Base-by-base conservation (phyloP, 2,888 invertebrate genomes). In the Seira sanloemensis region DNA sequence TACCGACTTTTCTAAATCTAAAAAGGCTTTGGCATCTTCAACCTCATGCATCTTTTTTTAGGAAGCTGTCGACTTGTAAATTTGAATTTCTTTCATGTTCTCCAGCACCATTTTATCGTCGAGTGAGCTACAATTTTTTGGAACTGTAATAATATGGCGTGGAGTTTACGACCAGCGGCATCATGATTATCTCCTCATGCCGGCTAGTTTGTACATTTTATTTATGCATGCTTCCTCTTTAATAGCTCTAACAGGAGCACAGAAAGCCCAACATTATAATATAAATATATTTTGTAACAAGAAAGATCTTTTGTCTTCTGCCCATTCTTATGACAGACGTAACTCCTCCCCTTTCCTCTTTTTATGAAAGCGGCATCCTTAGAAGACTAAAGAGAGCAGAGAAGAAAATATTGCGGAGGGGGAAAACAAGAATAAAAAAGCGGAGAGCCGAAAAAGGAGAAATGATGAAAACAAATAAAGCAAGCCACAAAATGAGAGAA, bases 381-480 rank as follows among this genome's bases (percentile, higher is more conserved):
- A 68, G 72, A 68, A 58, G 67, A 50, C 46, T 24, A 71, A 19
- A 69, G 50, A 25, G 65, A 71, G 62, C 21, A 18, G 68, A 67
- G 46, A 37, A 50, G 65, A 21, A 23, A 62, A 27, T 50, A 46
- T n/a, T n/a, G 62, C 12, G 46, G 62, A 62, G n/a, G 12, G 25
- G 50, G 23, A 19, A 79, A 12, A 50, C 5, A 12, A 62, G 62
- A 62, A 62, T 62, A 62, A 9, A 25, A 84, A 67, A 75, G 25
- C 67, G 46, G 46, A 50, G 67, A 73, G 73, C 82, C 76, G 72
- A 83, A 86, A 71, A 54, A 46, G 84, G 80, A 78, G 86, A 78
- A 80, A 72, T 66, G 84, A 83, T 77, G 80, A 86, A 86, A 86
- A 86, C 86, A 86, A 86, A 86, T 84, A 86, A 86, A 86, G 78